Evolutionary conservation across 1,140 invertebrate species (phyloP).

Genomic region (Saccostrea cuccullata): DNA sequence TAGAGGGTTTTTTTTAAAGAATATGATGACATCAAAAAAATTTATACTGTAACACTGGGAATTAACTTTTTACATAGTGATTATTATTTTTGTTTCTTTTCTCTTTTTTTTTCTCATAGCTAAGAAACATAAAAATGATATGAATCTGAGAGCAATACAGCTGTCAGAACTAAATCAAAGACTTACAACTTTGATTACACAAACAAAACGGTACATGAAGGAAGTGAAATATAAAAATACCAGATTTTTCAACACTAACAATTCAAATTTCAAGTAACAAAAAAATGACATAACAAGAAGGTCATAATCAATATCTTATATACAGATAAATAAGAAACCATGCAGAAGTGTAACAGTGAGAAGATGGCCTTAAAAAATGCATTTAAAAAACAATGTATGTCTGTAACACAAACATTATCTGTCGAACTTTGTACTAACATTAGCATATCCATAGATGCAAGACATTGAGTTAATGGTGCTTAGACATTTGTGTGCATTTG

Average conservation of each 20-base stretch:
- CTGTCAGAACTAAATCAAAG: background rate
- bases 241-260: constrained; percentile 32
- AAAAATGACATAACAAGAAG: background rate
- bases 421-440: background rate
- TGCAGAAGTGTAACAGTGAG: background rate
- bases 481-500: too few species aligned
- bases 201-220: background rate
- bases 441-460: background rate
- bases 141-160: too few species aligned
- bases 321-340: background rate
- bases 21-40: too few species aligned
- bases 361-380: background rate
- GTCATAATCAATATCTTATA: background rate
- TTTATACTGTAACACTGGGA: too few species aligned
- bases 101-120: too few species aligned
- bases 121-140: too few species aligned
- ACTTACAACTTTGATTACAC: background rate
- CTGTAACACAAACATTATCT: background rate
- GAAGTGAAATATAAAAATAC: background rate
- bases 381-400: background rate
- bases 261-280: constrained; percentile 19
- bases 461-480: background rate
- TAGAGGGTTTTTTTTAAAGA: too few species aligned
- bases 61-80: too few species aligned
- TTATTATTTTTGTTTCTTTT: too few species aligned